Conservation (phyloP, 2,797 vertebrate genomes). For the Acipenser oxyrinchus region DNA sequence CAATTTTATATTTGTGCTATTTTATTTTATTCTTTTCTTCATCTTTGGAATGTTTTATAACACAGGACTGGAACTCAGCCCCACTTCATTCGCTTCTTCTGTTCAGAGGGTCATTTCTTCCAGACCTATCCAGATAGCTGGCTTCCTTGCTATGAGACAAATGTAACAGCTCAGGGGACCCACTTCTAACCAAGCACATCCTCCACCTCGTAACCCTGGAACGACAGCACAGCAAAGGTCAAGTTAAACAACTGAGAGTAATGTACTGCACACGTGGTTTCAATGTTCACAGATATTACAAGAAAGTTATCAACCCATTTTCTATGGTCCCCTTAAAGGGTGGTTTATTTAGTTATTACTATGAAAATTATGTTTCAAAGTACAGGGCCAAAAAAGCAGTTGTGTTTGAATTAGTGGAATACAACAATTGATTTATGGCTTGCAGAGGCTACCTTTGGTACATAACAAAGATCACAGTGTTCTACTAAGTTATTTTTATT, state of each 20-base stretch:
- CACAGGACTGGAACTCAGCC: neutral
- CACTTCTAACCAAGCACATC: constrained; percentile 78
- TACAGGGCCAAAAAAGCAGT: too few relatives aligned
- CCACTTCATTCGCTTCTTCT: neutral
- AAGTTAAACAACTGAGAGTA: constrained; percentile 4
- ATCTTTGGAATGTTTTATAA: neutral
- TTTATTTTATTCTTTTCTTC: neutral
- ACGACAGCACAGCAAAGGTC: constrained; percentile 38
- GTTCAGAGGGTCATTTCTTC: constrained; percentile 74
- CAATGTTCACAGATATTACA: too few relatives aligned
- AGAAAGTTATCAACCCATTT: too few relatives aligned
- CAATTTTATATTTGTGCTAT: neutral
- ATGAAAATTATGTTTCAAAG: too few relatives aligned
- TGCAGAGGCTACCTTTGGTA: too few relatives aligned
- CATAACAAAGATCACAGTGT: too few relatives aligned
- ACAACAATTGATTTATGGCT: too few relatives aligned
- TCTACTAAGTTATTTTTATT: too few relatives aligned
- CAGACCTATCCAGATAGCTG: constrained; percentile 57
- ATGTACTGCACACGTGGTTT: too few relatives aligned
- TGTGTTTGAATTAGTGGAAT: too few relatives aligned
- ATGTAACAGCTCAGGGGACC: constrained; percentile 68
- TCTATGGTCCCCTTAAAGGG: too few relatives aligned
- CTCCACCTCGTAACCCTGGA: constrained; percentile 76
- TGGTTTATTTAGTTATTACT: too few relatives aligned
- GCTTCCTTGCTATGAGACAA: constrained; percentile 60